These are phyloP conservation scores for Hanleya hanleyi DNA, from an alignment of 2,888 invertebrate species.

Conservation along the genomic window DNA sequence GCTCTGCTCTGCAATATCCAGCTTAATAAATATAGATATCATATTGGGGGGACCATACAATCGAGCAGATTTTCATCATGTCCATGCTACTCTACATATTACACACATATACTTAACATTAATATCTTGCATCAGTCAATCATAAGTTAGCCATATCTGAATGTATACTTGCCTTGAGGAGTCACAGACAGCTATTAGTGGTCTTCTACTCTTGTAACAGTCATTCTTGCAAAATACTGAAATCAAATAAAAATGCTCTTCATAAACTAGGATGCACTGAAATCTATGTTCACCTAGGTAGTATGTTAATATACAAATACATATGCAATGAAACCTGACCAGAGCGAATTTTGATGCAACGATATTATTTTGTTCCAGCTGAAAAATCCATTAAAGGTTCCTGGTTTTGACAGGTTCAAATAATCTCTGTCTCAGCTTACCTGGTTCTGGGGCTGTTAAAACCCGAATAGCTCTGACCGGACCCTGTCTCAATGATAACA, in stretches of 20 bases:
- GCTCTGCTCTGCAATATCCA: too few relatives aligned
- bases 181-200: conserved; percentile 93
- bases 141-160: too few relatives aligned
- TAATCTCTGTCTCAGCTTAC: conserved; percentile 38
- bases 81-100: too few relatives aligned
- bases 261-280: background rate
- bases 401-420: background rate
- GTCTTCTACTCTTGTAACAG: conserved; percentile 85
- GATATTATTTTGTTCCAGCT: background rate
- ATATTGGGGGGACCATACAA: too few relatives aligned
- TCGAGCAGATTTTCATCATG: too few relatives aligned
- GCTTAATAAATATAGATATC: too few relatives aligned
- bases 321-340: too few relatives aligned
- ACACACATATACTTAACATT: background rate
- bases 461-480: conserved; percentile 87
- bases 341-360: too few relatives aligned
- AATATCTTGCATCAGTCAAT: background rate
- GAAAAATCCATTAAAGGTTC: background rate
- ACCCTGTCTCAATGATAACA: conserved; percentile 95
- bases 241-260: conserved; percentile 22
- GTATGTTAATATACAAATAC: too few relatives aligned
- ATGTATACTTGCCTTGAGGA: conserved; percentile 76
- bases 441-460: conserved; percentile 84
- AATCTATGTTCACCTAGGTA: too few relatives aligned
- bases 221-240: conserved; percentile 76